These are phyloP conservation scores for Acomys russatus DNA, from an alignment of 2,797 vertebrate genomes.

Conservation along the genomic window DNA sequence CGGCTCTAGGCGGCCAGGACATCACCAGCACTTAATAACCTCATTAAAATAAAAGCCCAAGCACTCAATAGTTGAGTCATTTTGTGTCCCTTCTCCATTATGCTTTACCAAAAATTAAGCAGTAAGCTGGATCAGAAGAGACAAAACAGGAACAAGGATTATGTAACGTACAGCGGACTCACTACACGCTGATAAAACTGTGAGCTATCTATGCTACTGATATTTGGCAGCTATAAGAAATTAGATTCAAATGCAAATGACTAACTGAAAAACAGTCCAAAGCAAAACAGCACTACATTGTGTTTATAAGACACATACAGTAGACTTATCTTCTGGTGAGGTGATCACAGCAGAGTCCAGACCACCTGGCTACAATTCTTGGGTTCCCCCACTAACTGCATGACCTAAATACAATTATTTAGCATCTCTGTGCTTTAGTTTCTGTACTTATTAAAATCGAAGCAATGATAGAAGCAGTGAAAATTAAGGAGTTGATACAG, in stretches of 20 bases:
- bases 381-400: background rate
- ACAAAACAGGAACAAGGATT: slow-evolving; percentile 51
- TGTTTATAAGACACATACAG: background rate
- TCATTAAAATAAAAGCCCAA: slow-evolving; percentile 69
- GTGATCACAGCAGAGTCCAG: slow-evolving; percentile 14
- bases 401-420: background rate
- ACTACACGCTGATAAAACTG: slow-evolving; percentile 25
- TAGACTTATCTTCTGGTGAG: background rate
- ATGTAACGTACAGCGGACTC: slow-evolving; percentile 36
- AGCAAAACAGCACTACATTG: background rate
- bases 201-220: background rate
- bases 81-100: slow-evolving; percentile 34
- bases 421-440: background rate
- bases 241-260: background rate
- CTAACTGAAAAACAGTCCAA: slow-evolving; percentile 14
- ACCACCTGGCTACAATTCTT: background rate
- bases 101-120: slow-evolving; percentile 50
- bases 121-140: slow-evolving; percentile 14
- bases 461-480: slow-evolving; percentile 20
- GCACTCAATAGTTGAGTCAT: background rate
- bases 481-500: slow-evolving; percentile 48
- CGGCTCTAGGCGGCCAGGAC: slow-evolving; percentile 41
- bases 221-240: slow-evolving; percentile 44
- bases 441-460: slow-evolving; percentile 57
- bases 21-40: slow-evolving; percentile 11